Conservation (phyloP, 2,888 invertebrate genomes). For the Tetragonisca angustula region DNA sequence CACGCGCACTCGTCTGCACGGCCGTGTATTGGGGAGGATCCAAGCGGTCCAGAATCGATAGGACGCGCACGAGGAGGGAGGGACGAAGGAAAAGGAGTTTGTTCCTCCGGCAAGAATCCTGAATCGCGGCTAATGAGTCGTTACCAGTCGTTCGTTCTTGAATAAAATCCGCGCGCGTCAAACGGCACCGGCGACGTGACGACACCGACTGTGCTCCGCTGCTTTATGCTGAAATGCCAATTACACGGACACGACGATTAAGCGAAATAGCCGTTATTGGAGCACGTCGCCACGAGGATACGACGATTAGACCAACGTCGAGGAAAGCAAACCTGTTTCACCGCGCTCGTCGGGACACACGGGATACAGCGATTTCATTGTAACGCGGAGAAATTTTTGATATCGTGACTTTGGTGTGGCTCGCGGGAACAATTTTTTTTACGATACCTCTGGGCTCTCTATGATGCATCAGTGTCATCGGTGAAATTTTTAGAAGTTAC, state of each 20-base stretch:
- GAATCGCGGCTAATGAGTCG: constrained; percentile 71
- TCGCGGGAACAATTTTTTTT: not conserved
- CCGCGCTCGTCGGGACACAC: not conserved
- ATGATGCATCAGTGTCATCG: too few species aligned
- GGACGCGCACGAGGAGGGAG: constrained; percentile 24
- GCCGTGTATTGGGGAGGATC: constrained; percentile 37
- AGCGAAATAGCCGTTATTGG: constrained; percentile 52
- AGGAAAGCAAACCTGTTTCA: constrained; percentile 8
- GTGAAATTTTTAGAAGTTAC: too few species aligned
- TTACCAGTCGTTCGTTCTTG: constrained; percentile 61
- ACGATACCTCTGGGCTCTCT: too few species aligned
- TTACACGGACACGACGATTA: constrained; percentile 59
- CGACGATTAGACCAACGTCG: constrained; percentile 26
- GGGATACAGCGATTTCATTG: not conserved
- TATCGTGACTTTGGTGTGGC: not conserved
- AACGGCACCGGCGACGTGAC: constrained; percentile 44
- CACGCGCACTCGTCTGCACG: not conserved
- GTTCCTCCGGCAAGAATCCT: constrained; percentile 64
- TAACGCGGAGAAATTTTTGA: not conserved
- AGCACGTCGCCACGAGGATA: constrained; percentile 30
- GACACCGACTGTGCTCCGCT: constrained; percentile 26
- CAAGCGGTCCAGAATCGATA: constrained; percentile 63
- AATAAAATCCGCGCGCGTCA: constrained; percentile 62
- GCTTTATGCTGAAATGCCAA: constrained; percentile 47
- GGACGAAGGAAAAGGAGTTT: constrained; percentile 66